Conservation (phyloP, 2,888 invertebrate species). For the Zeuzera pyrina region DNA sequence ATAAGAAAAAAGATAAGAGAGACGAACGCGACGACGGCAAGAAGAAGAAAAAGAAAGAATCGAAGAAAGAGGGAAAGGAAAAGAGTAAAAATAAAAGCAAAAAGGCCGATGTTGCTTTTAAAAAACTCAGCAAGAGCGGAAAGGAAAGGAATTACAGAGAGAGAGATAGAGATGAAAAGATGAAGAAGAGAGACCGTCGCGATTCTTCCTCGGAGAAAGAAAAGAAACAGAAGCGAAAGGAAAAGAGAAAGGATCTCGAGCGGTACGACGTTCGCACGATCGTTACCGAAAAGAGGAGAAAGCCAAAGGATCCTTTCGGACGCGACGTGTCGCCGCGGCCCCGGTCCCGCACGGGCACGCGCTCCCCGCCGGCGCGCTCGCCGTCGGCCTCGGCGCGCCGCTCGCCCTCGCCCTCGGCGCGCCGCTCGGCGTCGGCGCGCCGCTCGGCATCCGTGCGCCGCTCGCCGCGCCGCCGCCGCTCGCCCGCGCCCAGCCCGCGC, state of each 20-base stretch:
- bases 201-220: constrained; percentile 32
- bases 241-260: constrained; percentile 83
- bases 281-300: constrained; percentile 78
- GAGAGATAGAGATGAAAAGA: constrained; percentile 49
- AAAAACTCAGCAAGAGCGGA: constrained; percentile 83
- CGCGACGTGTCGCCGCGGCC: constrained; percentile 76
- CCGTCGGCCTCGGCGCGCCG: constrained; percentile 20
- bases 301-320: constrained; percentile 84
- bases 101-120: constrained; percentile 77
- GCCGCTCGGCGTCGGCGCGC: constrained; percentile 22
- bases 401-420: constrained; percentile 18
- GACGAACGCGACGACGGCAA: constrained; percentile 35
- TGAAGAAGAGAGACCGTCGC: constrained; percentile 42
- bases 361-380: neutral
- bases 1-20: constrained; percentile 37
- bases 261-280: constrained; percentile 88
- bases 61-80: constrained; percentile 61
- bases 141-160: constrained; percentile 86
- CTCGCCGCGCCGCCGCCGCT: constrained; percentile 17
- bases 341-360: constrained; percentile 20
- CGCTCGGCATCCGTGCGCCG: constrained; percentile 17
- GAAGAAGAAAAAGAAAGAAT: constrained; percentile 69
- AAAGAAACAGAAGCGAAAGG: constrained; percentile 45
- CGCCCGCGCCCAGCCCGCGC: constrained; percentile 13
- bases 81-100: constrained; percentile 57